These are phyloP conservation scores for Decapterus maruadsi DNA, from an alignment of 2,797 vertebrate species.

Conservation along the genomic window DNA sequence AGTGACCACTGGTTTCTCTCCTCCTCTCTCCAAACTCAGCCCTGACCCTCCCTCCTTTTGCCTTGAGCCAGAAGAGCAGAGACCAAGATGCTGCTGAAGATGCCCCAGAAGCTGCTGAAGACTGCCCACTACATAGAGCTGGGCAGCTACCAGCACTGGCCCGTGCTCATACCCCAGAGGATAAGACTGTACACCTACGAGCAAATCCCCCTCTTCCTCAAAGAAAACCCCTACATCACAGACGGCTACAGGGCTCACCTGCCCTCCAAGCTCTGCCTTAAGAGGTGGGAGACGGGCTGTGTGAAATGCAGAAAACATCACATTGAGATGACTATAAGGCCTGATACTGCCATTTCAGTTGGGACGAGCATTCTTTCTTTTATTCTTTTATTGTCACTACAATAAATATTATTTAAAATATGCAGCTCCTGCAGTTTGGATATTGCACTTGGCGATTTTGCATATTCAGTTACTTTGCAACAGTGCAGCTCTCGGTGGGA, in stretches of 20 bases:
- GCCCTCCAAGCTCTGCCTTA: conserved; percentile 94
- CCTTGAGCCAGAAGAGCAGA: conserved; percentile 21
- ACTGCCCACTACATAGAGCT: conserved; percentile 95
- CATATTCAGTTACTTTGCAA: too few species aligned
- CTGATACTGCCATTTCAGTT: too few species aligned
- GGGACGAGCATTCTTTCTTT: too few species aligned
- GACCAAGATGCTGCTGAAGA: conserved; percentile 80
- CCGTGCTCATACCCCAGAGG: conserved; percentile 92
- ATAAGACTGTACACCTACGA: conserved; percentile 97
- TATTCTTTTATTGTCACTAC: too few species aligned
- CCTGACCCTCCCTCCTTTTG: conserved; percentile 16
- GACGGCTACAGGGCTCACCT: conserved; percentile 98
- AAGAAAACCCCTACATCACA: conserved; percentile 98
- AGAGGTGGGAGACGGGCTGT: conserved; percentile 85
- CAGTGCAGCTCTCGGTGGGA: too few species aligned
- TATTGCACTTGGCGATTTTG: too few species aligned
- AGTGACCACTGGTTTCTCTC: not conserved
- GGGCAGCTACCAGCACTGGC: conserved; percentile 96
- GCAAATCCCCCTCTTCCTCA: conserved; percentile 95
- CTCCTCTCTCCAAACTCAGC: conserved; percentile 26
- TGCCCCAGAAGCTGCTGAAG: conserved; percentile 92
- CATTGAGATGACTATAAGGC: too few species aligned
- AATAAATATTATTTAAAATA: too few species aligned
- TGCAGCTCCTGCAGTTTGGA: too few species aligned
- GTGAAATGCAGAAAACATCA: too few species aligned